phyloP scores from a whole-genome alignment of 2,888 invertebrate species.

The Cancer borealis region DNA sequence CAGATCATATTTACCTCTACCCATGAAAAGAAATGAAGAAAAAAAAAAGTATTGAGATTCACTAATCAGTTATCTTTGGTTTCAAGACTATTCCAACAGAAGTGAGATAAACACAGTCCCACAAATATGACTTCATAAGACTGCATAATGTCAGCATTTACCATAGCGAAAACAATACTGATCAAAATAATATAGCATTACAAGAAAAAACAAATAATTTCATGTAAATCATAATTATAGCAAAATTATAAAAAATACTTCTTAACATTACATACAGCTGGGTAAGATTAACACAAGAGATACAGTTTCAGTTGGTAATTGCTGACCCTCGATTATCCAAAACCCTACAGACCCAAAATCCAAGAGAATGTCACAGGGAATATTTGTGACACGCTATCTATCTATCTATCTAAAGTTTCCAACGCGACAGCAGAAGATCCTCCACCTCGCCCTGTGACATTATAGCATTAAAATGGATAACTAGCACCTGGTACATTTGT shows the following conservation, averaged over 20 bases:
- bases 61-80: constrained; percentile 44
- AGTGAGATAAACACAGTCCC: background rate
- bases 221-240: background rate
- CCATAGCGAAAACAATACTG: background rate
- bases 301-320: background rate
- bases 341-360: background rate
- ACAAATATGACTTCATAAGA: background rate
- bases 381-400: background rate
- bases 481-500: constrained; percentile 18
- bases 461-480: background rate
- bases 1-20: background rate
- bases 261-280: background rate
- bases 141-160: background rate
- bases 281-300: background rate
- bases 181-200: background rate
- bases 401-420: no score
- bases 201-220: background rate
- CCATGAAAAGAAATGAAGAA: background rate
- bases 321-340: constrained; percentile 3
- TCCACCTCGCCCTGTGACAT: background rate
- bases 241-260: background rate
- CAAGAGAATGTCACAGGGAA: background rate
- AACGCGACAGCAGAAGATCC: no score
- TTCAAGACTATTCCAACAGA: background rate
- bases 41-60: background rate